Evolutionary conservation across 2,113 vertebrate genomes (phyloP), one percentile per base, ranked within the genome.

Genomic region (Notiomystis cincta): DNA sequence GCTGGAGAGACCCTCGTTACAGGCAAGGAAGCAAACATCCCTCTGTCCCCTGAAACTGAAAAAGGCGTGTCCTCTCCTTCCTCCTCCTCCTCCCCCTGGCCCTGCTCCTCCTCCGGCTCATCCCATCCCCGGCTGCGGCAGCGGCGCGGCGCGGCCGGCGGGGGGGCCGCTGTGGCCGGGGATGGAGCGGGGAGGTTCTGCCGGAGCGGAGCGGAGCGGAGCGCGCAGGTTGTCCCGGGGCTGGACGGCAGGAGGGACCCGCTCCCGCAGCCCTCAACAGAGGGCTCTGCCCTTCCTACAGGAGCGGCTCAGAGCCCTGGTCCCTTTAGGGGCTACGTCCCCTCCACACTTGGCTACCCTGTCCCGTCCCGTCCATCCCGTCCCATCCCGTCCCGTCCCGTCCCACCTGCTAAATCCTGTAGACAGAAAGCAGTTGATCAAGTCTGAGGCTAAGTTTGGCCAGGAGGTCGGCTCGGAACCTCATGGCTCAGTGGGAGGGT

Each of bases 161-260:
- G 86, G 92, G 89, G 95, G 95, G 88, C 92, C 95, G 75, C 21
- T 82, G 87, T 13, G 38, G 10, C 60, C 45, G 53, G 70, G 66
- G 54, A 95, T 38, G 71, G 85, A 88, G 89, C 14, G 22, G 18
- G 24, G 18, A 24, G 18, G 50, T 50, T 25, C 20, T 4, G 50
- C 56, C 11, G 37, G 87, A 21, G 50, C 17, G 15, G 27, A 7
- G 5, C 2, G n/a, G n/a, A n/a, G n/a, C n/a, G 11, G 20, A 37
- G 6, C 16, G 4, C 37, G 13, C 22, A 13, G 44, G 6, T 0
- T 2, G 21, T 10, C 6, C 76, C 22, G 7, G 65, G 44, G 51
- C 31, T 57, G 71, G 7, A 16, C 27, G 27, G 54, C 18, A 42
- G 50, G 21, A 64, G 11, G 13, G 17, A 81, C 31, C 58, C 7